These are phyloP conservation scores for Leptarthrus brevirostris DNA, from an alignment of 2,888 invertebrate species.

Conservation along the genomic window DNA sequence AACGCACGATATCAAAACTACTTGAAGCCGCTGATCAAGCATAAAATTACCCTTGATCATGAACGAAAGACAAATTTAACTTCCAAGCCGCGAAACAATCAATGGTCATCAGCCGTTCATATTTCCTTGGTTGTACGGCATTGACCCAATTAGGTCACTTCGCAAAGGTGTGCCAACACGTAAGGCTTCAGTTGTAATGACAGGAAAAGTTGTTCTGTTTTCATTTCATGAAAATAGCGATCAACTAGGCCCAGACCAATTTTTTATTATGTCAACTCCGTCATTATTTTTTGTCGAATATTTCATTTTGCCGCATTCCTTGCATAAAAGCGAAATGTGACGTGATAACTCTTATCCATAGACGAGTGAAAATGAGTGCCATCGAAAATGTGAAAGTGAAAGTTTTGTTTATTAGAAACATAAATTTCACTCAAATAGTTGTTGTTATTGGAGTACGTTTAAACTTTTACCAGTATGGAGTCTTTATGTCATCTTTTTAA, in stretches of 20 bases:
- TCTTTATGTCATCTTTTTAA: too few species aligned
- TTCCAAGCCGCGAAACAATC: constrained; percentile 7
- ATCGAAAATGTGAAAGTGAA: constrained; percentile 44
- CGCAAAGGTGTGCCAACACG: constrained; percentile 6
- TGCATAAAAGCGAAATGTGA: constrained; percentile 18
- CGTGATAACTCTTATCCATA: constrained; percentile 11
- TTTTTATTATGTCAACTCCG: too few species aligned
- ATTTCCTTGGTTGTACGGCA: constrained; percentile 12
- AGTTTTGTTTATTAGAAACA: constrained; percentile 40
- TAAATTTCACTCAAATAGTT: constrained; percentile 26
- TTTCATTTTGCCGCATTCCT: background rate
- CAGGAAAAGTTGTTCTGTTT: constrained; percentile 30
- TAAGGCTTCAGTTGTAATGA: constrained; percentile 33
- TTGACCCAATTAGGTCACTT: constrained; percentile 37
- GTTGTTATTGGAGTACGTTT: background rate
- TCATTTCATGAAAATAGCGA: constrained; percentile 26
- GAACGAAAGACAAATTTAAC: constrained; percentile 24
- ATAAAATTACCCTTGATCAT: constrained; percentile 28
- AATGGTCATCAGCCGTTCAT: background rate
- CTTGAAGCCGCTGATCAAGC: constrained; percentile 11
- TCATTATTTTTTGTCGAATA: too few species aligned
- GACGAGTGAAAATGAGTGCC: constrained; percentile 22
- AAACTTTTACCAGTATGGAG: constrained; percentile 2
- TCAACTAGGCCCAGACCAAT: background rate
- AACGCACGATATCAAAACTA: background rate